Evolutionary conservation across 2,797 vertebrate genomes (phyloP).

Genomic region (Poeciliopsis paucimaculata): DNA sequence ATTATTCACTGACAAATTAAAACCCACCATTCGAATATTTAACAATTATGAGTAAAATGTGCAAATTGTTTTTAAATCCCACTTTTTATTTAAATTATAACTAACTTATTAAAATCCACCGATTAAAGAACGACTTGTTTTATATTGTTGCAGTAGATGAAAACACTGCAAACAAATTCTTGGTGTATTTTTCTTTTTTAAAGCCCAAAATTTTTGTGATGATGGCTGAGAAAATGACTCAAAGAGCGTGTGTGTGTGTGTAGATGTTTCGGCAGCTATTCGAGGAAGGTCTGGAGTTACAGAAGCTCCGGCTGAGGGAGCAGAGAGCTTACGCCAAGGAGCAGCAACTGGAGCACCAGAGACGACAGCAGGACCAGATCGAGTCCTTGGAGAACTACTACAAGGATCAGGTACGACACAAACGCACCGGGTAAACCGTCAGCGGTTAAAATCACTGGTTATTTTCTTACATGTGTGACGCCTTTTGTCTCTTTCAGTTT

Average conservation of each 20-base stretch:
- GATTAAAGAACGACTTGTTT: neutral
- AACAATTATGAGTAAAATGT: neutral
- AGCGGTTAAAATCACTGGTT: neutral
- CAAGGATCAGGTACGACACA: slow-evolving; percentile 87
- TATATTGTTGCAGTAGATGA: neutral
- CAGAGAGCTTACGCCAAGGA: slow-evolving; percentile 86
- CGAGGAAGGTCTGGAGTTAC: slow-evolving; percentile 91
- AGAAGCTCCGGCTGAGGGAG: slow-evolving; percentile 89
- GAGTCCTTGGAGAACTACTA: slow-evolving; percentile 97
- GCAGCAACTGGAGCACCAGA: slow-evolving; percentile 84
- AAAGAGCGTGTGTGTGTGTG: neutral
- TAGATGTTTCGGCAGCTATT: slow-evolving; percentile 94
- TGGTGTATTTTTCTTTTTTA: neutral
- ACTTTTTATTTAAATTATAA: neutral
- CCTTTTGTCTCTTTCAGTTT: slow-evolving; percentile 80
- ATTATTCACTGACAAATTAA: neutral
- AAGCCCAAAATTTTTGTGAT: neutral
- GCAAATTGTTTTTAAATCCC: neutral
- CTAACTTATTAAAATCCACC: neutral
- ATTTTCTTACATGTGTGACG: neutral
- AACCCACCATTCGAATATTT: neutral
- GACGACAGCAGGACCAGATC: slow-evolving; percentile 84
- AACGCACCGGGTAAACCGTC: neutral
- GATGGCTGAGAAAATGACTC: neutral
- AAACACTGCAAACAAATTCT: neutral